phyloP scores from a whole-genome alignment of 2,888 invertebrate species.

The Chrysina gloriosa region DNA sequence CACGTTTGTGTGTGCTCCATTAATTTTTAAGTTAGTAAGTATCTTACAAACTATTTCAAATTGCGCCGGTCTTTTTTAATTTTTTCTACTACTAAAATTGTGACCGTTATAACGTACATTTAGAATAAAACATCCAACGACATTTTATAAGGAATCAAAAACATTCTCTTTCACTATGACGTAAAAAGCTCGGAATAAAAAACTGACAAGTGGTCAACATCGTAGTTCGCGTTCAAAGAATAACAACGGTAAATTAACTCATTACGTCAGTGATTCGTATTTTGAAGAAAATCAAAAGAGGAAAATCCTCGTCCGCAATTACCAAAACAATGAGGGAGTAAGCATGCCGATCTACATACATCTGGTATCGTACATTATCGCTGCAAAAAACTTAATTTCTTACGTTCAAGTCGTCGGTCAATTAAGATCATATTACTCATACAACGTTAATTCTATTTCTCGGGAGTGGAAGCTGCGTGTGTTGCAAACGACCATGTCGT shows the following conservation, averaged over 20 bases:
- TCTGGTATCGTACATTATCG: conserved; percentile 17
- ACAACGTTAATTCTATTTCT: conserved; percentile 11
- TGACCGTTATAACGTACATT: too few relatives aligned
- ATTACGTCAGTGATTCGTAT: conserved; percentile 10
- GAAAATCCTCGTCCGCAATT: conserved; percentile 27
- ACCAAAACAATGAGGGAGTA: background rate
- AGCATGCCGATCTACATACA: conserved; percentile 5
- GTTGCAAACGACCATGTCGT: too few relatives aligned
- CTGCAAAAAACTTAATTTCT: conserved; percentile 19
- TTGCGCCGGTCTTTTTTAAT: too few relatives aligned
- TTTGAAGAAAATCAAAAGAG: conserved; percentile 20
- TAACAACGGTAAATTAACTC: conserved; percentile 2
- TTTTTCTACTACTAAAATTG: too few relatives aligned
- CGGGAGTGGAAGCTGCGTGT: background rate
- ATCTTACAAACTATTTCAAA: too few relatives aligned
- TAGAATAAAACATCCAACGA: background rate
- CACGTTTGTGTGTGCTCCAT: too few relatives aligned
- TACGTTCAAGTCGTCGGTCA: background rate
- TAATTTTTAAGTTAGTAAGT: too few relatives aligned
- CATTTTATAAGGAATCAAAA: background rate
- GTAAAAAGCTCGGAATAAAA: background rate
- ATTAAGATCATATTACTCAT: conserved; percentile 21
- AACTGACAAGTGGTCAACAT: background rate
- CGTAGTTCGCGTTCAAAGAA: conserved; percentile 11
- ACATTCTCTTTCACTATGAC: conserved; percentile 1